phyloP scores from a whole-genome alignment of 2,888 invertebrate species.

The Molanna angustata region DNA sequence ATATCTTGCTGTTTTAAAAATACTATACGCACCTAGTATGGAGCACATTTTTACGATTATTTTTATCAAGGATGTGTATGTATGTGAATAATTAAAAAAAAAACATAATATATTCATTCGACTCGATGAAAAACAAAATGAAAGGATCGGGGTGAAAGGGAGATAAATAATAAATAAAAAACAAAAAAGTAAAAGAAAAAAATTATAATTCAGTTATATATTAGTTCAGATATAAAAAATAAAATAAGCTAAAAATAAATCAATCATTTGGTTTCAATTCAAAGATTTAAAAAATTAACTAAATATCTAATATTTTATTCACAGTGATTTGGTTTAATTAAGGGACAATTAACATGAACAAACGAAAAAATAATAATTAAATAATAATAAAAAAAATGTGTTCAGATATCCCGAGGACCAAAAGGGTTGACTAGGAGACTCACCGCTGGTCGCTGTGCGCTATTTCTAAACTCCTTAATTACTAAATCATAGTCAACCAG shows the following conservation, averaged over 20 bases:
- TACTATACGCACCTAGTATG: no score
- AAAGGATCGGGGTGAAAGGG: background rate
- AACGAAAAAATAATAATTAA: conserved; percentile 17
- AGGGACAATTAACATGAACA: conserved; percentile 13
- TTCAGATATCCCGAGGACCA: conserved; percentile 31
- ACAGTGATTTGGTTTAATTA: conserved; percentile 22
- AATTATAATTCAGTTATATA: conserved; percentile 36
- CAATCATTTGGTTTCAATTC: conserved; percentile 22
- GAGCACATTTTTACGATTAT: no score
- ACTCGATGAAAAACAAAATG: background rate
- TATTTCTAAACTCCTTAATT: conserved; percentile 18
- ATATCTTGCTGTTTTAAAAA: no score
- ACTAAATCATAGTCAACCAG: no score
- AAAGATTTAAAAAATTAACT: conserved; percentile 18
- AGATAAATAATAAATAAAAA: conserved; percentile 40
- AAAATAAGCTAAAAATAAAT: conserved; percentile 46
- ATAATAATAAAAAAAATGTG: conserved; percentile 23
- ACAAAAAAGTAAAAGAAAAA: conserved; percentile 52
- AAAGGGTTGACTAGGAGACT: conserved; percentile 33
- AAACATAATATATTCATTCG: no score
- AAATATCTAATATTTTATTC: conserved; percentile 20
- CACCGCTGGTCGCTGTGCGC: conserved; percentile 34
- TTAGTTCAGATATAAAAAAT: conserved; percentile 27
- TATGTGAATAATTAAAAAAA: background rate
- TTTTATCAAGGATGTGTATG: background rate